These are phyloP conservation scores for Cheilosia variabilis DNA, from an alignment of 2,888 invertebrate genomes.

Conservation along the genomic window DNA sequence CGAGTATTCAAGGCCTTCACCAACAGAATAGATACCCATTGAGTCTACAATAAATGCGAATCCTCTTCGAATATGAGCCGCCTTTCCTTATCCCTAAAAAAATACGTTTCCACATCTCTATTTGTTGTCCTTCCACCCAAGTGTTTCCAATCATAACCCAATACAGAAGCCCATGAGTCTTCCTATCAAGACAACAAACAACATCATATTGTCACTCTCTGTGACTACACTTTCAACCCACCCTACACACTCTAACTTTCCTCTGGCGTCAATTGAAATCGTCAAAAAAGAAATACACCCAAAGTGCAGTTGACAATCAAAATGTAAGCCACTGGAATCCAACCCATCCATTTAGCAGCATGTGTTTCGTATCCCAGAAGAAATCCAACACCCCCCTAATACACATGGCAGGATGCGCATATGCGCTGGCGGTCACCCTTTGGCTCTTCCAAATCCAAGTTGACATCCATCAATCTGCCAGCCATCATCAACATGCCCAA, in stretches of 20 bases:
- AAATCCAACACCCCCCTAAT: slow-evolving; percentile 50
- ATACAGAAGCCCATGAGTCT: neutral
- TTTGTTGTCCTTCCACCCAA: too few species aligned
- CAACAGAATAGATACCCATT: too few species aligned
- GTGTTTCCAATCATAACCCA: too few species aligned
- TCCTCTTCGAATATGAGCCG: too few species aligned
- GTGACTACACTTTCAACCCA: neutral
- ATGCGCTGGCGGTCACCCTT: slow-evolving; percentile 38
- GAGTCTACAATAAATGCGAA: too few species aligned
- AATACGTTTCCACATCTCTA: too few species aligned
- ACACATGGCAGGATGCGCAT: slow-evolving; percentile 12
- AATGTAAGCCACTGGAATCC: slow-evolving; percentile 22
- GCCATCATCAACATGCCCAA: slow-evolving; percentile 42
- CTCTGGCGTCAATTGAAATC: neutral
- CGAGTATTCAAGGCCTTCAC: too few species aligned
- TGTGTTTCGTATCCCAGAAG: slow-evolving; percentile 51
- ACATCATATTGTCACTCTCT: neutral
- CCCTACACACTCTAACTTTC: neutral
- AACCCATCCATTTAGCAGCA: slow-evolving; percentile 39
- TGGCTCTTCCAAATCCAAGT: slow-evolving; percentile 8
- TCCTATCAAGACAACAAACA: neutral
- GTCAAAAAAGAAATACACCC: neutral
- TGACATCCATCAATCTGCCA: slow-evolving; percentile 63
- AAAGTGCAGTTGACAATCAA: slow-evolving; percentile 13
- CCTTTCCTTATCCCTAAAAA: too few species aligned